Percentiles rank a stretch among this genome's conserved stretches.
Evolutionary conservation across 2,797 vertebrate species (phyloP).

Genomic region (Clarias laeviceps): DNA sequence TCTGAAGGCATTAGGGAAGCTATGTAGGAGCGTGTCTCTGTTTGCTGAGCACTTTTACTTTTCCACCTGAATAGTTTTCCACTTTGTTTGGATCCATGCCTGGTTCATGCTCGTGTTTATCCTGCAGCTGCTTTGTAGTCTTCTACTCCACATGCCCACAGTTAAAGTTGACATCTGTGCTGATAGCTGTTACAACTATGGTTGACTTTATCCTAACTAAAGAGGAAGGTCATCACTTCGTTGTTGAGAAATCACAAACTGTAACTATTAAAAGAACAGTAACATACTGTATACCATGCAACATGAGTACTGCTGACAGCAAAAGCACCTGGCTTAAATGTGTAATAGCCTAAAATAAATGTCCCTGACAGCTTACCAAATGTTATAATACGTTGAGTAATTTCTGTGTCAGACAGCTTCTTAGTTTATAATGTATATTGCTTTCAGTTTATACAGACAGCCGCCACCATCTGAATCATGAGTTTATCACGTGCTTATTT

Average conservation of each 20-base stretch:
- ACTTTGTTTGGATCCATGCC: constrained; percentile 16
- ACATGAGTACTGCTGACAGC: background rate
- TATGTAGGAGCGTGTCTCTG: constrained; percentile 4
- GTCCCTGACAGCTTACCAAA: constrained; percentile 36
- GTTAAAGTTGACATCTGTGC: background rate
- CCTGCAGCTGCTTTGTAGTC: background rate
- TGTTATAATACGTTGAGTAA: constrained; percentile 36
- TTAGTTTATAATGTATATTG: background rate
- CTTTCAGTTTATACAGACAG: background rate
- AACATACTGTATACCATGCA: constrained; percentile 9
- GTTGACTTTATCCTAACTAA: background rate
- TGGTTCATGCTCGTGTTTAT: constrained; percentile 2
- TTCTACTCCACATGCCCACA: background rate
- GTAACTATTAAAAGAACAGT: constrained; percentile 36
- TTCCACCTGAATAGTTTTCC: constrained; percentile 29
- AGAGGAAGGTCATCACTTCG: background rate
- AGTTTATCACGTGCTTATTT: constrained; percentile 27
- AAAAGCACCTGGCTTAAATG: constrained; percentile 44
- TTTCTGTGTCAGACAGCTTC: constrained; percentile 1
- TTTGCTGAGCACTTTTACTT: constrained; percentile 2
- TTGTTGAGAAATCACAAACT: constrained; percentile 19
- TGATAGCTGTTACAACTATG: background rate
- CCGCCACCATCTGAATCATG: background rate
- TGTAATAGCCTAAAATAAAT: constrained; percentile 64
- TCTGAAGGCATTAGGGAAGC: constrained; percentile 9